Percentiles rank a stretch among this genome's conserved stretches.
Conservation (phyloP, 2,113 vertebrate species). For the Heterochromis multidens region DNA sequence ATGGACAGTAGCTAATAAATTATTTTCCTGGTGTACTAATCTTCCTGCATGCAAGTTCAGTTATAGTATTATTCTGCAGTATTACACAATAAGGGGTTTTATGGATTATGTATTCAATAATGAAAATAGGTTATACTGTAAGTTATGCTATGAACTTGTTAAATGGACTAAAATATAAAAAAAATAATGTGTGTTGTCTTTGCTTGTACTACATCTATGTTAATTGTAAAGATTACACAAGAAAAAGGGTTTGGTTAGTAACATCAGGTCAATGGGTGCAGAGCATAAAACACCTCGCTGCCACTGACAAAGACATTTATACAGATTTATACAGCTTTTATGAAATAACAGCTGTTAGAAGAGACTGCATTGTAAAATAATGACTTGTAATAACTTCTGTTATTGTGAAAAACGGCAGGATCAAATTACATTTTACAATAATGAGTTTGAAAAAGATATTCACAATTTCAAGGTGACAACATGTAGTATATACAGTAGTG, state of each 20-base stretch:
- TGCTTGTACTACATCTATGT: neutral
- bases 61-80: accelerated
- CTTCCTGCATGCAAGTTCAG: neutral
- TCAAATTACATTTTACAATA: neutral
- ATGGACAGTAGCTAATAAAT: neutral
- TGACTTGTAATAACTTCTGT: neutral
- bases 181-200: neutral
- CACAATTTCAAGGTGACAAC: neutral
- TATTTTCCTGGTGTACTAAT: neutral
- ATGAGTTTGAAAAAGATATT: neutral
- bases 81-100: neutral
- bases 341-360: neutral
- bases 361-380: neutral
- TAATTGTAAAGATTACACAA: neutral
- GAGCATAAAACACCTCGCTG: neutral
- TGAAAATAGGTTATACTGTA: neutral
- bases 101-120: neutral
- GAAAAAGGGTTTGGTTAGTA: too few species aligned
- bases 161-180: neutral
- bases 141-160: neutral
- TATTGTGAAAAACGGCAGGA: neutral
- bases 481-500: neutral
- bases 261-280: neutral
- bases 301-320: neutral
- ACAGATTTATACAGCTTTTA: neutral